phyloP scores from a whole-genome alignment of 2,113 vertebrate genomes.

The Plestiodon gilberti region DNA sequence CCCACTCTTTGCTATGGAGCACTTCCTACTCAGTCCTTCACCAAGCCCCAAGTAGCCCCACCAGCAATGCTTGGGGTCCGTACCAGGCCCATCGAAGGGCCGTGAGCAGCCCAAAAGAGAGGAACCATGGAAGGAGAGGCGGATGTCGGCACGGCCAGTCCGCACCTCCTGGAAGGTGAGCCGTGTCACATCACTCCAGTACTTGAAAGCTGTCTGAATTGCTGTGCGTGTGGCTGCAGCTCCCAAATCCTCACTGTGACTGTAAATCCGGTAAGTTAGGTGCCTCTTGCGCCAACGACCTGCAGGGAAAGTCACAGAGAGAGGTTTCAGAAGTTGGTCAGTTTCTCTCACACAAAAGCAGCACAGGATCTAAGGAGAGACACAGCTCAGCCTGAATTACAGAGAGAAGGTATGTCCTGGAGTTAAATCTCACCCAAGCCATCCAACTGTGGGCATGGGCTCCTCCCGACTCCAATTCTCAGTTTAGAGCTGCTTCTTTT shows the following conservation, averaged over 20 bases:
- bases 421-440: background rate
- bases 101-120: conserved; percentile 64
- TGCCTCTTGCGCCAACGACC: conserved; percentile 85
- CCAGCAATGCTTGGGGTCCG: background rate
- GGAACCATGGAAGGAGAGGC: conserved; percentile 82
- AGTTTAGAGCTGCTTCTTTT: background rate
- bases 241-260: conserved; percentile 81
- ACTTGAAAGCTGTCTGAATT: conserved; percentile 81
- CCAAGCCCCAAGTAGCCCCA: background rate
- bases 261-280: conserved; percentile 85
- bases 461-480: background rate
- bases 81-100: conserved; percentile 75
- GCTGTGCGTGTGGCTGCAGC: conserved; percentile 68
- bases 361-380: background rate
- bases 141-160: conserved; percentile 82
- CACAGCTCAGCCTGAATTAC: background rate
- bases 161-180: conserved; percentile 83
- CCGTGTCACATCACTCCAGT: conserved; percentile 83
- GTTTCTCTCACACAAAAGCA: background rate
- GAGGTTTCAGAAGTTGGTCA: background rate
- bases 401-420: background rate
- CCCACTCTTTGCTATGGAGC: background rate
- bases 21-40: background rate
- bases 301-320: conserved; percentile 47
- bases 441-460: background rate